Evolutionary conservation across 2,888 invertebrate species (phyloP).

Genomic region (Dryomyza anilis): DNA sequence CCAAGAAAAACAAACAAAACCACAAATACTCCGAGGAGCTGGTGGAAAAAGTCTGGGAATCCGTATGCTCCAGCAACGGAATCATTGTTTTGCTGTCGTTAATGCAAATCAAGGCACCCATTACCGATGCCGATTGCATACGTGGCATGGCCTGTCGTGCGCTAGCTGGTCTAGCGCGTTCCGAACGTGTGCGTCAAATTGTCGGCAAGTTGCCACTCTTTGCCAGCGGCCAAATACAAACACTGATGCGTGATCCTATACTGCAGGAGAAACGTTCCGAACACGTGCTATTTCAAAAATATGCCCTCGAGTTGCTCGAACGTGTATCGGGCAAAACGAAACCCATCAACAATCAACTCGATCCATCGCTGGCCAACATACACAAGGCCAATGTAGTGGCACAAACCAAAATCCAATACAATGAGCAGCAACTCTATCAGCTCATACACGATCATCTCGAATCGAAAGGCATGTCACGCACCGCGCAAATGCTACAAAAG

Average conservation of each 20-base stretch:
- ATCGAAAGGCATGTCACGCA: conserved; percentile 74
- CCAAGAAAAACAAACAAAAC: conserved; percentile 63
- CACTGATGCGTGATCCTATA: conserved; percentile 95
- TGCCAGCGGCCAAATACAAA: conserved; percentile 89
- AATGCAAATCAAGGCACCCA: conserved; percentile 90
- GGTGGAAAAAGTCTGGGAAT: conserved; percentile 92
- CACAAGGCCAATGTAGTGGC: conserved; percentile 94
- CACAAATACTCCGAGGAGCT: conserved; percentile 79
- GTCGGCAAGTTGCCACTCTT: conserved; percentile 94
- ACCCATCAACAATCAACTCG: conserved; percentile 75
- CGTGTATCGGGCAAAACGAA: conserved; percentile 90
- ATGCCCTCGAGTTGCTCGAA: conserved; percentile 88
- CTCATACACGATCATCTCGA: conserved; percentile 87
- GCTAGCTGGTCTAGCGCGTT: conserved; percentile 90
- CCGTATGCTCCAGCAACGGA: conserved; percentile 91
- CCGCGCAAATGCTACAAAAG: conserved; percentile 74
- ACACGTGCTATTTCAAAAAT: conserved; percentile 94
- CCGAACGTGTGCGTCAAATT: conserved; percentile 91
- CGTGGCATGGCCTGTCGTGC: conserved; percentile 92
- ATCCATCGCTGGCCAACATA: conserved; percentile 86
- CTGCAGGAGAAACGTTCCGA: conserved; percentile 94
- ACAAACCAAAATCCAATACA: conserved; percentile 93
- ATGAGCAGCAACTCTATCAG: conserved; percentile 90
- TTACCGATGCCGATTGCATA: conserved; percentile 95
- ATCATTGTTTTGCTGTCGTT: conserved; percentile 92